Conservation (phyloP, 1,140 invertebrate genomes). For the Sitophilus oryzae region DNA sequence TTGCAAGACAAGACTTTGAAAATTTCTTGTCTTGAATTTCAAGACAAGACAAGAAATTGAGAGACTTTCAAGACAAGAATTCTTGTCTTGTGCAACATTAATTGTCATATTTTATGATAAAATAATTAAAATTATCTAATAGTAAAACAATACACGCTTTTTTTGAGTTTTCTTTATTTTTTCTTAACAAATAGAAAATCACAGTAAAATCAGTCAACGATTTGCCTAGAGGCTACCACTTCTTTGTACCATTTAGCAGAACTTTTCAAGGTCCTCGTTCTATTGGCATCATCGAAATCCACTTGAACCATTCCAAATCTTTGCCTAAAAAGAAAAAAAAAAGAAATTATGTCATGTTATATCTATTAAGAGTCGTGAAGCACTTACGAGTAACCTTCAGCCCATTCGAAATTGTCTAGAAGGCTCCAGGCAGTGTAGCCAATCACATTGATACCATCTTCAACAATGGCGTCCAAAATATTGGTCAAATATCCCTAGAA, state of each 20-base stretch:
- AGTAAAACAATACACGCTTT: no score
- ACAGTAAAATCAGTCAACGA: background rate
- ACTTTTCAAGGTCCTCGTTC: slow-evolving; percentile 49
- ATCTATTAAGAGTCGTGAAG: background rate
- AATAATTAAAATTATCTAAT: no score
- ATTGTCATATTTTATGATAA: no score
- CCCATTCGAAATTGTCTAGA: slow-evolving; percentile 34
- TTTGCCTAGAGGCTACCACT: slow-evolving; percentile 9
- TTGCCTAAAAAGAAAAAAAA: slow-evolving; percentile 44
- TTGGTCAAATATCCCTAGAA: slow-evolving; percentile 25
- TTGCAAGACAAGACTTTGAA: no score
- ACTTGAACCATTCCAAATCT: slow-evolving; percentile 71
- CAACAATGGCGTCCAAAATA: slow-evolving; percentile 31
- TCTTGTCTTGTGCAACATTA: no score
- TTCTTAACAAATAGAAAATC: no score
- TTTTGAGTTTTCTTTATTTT: no score
- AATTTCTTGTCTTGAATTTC: no score
- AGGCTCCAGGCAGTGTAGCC: slow-evolving; percentile 31
- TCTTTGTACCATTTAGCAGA: slow-evolving; percentile 24
- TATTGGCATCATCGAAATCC: slow-evolving; percentile 60
- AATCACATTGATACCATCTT: slow-evolving; percentile 29
- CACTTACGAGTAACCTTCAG: slow-evolving; percentile 26
- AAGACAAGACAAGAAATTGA: no score
- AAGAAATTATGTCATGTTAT: background rate
- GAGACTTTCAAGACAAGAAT: no score